Percentiles rank a stretch among this genome's conserved stretches.
Evolutionary conservation across 2,888 invertebrate genomes (phyloP).

Genomic region (Ganaspis brasiliensis): DNA sequence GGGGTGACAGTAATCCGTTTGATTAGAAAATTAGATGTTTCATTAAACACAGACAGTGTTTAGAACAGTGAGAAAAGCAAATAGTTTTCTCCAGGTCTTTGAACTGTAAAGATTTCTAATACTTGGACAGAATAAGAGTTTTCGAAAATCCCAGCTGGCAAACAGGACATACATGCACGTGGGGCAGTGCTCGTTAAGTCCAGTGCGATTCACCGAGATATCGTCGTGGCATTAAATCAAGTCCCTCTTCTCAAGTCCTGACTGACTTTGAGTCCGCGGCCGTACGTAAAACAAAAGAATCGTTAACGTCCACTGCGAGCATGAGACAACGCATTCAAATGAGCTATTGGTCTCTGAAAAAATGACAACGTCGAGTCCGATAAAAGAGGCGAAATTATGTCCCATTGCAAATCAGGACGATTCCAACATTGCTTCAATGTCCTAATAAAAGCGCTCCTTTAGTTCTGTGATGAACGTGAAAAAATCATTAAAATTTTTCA

Average conservation of each 20-base stretch:
- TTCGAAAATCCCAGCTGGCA: slow-evolving; percentile 59
- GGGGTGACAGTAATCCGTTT: too few species aligned
- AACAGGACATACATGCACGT: slow-evolving; percentile 64
- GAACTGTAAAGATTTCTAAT: slow-evolving; percentile 23
- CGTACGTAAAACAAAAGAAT: slow-evolving; percentile 76
- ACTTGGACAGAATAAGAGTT: slow-evolving; percentile 40
- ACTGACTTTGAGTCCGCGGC: slow-evolving; percentile 63
- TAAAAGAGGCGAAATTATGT: slow-evolving; percentile 34
- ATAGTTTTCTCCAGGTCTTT: slow-evolving; percentile 3
- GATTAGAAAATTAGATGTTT: too few species aligned
- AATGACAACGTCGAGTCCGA: slow-evolving; percentile 65
- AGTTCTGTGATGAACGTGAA: not conserved
- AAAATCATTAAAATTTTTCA: not conserved
- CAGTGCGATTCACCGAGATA: slow-evolving; percentile 75
- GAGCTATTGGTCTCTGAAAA: slow-evolving; percentile 73
- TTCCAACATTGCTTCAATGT: slow-evolving; percentile 5
- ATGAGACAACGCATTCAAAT: slow-evolving; percentile 74
- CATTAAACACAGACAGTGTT: too few species aligned
- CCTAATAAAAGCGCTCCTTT: not conserved
- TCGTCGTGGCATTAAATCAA: slow-evolving; percentile 76
- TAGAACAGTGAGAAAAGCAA: too few species aligned
- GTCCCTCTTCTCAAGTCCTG: slow-evolving; percentile 66
- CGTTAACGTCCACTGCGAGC: slow-evolving; percentile 73
- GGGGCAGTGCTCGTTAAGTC: slow-evolving; percentile 74
- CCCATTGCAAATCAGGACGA: slow-evolving; percentile 38